Conservation (phyloP, 2,113 vertebrate species). For the Axis porcinus region DNA sequence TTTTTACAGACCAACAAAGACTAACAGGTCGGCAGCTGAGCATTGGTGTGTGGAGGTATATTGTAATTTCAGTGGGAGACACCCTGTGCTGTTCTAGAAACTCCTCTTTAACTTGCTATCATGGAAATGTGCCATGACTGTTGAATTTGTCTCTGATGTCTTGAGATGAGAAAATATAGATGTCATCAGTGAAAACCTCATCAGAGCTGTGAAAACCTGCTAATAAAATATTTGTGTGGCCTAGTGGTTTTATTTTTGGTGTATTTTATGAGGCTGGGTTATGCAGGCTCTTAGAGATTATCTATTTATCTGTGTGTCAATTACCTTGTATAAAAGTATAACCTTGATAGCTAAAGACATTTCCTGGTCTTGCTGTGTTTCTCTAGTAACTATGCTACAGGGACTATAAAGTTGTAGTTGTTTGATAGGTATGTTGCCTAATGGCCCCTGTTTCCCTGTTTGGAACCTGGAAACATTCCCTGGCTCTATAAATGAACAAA, state of each 20-base stretch:
- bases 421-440: background rate
- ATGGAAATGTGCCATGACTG: background rate
- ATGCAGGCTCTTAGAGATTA: background rate
- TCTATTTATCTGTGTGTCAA: background rate
- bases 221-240: slow-evolving; percentile 4
- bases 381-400: background rate
- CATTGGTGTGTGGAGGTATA: background rate
- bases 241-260: slow-evolving; percentile 12
- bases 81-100: background rate
- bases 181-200: background rate
- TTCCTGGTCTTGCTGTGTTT: background rate
- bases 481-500: background rate
- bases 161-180: background rate
- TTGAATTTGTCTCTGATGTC: background rate
- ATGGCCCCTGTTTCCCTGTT: background rate
- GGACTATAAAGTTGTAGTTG: background rate
- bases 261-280: background rate
- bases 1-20: background rate
- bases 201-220: background rate
- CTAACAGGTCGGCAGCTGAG: background rate
- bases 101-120: background rate
- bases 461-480: background rate
- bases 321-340: slow-evolving; percentile 13
- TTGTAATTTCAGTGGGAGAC: background rate
- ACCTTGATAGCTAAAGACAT: background rate